A percentile compares a stretch with the other conserved stretches of the same genome.
These are phyloP conservation scores for Caiman crocodilus DNA, from an alignment of 2,797 vertebrate genomes.

Conservation along the genomic window DNA sequence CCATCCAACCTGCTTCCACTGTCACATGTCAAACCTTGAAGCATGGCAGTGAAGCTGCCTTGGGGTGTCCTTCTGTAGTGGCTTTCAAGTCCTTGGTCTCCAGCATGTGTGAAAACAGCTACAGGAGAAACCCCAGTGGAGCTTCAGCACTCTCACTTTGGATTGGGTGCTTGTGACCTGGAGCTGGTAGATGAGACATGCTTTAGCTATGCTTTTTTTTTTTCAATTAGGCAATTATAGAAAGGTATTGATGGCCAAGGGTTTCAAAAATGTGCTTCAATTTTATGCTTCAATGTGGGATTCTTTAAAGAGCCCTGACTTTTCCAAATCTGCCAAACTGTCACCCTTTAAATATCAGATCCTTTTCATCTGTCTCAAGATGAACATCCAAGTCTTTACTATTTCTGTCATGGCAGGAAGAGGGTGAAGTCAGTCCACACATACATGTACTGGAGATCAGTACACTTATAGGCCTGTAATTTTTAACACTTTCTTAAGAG, in stretches of 20 bases:
- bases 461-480: neutral
- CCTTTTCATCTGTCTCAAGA: neutral
- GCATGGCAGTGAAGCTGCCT: no score
- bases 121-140: no score
- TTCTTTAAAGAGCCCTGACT: neutral
- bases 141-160: no score
- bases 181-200: no score
- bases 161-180: no score
- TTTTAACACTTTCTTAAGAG: neutral
- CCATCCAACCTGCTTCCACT: no score
- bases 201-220: neutral
- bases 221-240: neutral
- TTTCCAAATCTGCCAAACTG: neutral
- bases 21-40: no score
- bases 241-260: neutral
- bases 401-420: neutral
- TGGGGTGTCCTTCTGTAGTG: no score
- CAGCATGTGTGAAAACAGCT: no score
- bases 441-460: accelerated
- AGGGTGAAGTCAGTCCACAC: neutral
- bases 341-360: neutral
- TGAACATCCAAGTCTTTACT: neutral
- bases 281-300: neutral
- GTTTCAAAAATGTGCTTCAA: neutral
- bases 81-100: no score